Evolutionary conservation across 2,113 vertebrate genomes (phyloP).

Genomic region (Caranx ignobilis): DNA sequence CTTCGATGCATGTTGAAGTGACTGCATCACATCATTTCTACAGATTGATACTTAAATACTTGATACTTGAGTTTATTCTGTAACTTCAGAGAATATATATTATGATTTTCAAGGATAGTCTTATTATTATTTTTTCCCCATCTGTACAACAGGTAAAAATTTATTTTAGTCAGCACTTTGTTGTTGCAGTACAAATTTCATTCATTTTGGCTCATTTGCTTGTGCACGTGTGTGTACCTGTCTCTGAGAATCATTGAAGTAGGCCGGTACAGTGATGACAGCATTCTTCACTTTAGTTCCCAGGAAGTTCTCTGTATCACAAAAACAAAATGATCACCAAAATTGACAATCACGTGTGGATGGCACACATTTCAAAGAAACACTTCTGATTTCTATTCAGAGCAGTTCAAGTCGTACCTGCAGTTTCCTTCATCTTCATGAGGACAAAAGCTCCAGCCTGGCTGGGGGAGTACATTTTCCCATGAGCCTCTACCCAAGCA

Average conservation of each 20-base stretch:
- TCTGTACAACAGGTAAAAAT: no score
- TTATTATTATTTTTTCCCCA: no score
- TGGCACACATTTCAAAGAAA: background rate
- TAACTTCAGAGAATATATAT: no score
- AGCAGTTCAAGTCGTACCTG: slow-evolving; percentile 83
- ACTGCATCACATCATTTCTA: no score
- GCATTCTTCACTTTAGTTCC: slow-evolving; percentile 95
- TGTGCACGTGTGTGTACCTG: slow-evolving; percentile 84
- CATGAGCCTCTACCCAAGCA: slow-evolving; percentile 97
- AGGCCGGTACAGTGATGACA: slow-evolving; percentile 96
- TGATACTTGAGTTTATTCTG: no score
- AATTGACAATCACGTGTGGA: background rate
- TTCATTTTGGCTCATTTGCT: no score
- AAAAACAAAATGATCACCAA: background rate
- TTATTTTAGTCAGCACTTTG: no score
- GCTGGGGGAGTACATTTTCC: slow-evolving; percentile 97
- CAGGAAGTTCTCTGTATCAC: slow-evolving; percentile 92
- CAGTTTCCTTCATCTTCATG: slow-evolving; percentile 99
- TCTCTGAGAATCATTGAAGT: slow-evolving; percentile 99
- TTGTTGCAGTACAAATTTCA: no score
- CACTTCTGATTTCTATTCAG: background rate
- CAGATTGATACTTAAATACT: no score
- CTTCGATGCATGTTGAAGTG: no score
- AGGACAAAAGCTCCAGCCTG: slow-evolving; percentile 96
- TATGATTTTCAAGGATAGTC: no score